These are phyloP conservation scores for Clytia hemisphaerica DNA, from an alignment of 30 jellyfish, hydroid and myxozoan species.

Conservation along the genomic window DNA sequence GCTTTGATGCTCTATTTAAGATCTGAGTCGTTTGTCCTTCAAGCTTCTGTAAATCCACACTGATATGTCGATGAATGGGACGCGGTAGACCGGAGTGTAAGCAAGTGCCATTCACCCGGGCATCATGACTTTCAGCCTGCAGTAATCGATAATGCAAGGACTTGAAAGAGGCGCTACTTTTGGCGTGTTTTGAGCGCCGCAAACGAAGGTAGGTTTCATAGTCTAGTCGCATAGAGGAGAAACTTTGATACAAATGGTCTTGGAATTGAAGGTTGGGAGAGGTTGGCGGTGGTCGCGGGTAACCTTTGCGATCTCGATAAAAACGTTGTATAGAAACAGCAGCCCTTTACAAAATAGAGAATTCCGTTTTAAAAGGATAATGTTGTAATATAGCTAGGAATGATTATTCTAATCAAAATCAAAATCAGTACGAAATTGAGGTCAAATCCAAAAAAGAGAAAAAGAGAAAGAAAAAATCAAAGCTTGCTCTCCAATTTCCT, in stretches of 20 bases:
- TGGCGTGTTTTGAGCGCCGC: slow-evolving; percentile 35
- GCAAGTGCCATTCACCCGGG: background rate
- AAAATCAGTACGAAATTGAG: too few species aligned
- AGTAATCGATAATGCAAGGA: background rate
- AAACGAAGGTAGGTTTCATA: slow-evolving; percentile 54
- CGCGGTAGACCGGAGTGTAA: too few species aligned
- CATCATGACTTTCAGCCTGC: background rate
- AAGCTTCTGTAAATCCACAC: slow-evolving; percentile 23
- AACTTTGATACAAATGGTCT: slow-evolving; percentile 10
- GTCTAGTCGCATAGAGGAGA: slow-evolving; percentile 34
- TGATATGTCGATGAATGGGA: slow-evolving; percentile 6
- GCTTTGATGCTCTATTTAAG: background rate
- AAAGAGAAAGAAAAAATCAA: too few species aligned
- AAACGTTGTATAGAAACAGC: slow-evolving; percentile 71
- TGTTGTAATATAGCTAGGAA: background rate
- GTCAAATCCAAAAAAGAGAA: too few species aligned
- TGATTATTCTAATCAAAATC: background rate
- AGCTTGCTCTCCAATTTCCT: too few species aligned
- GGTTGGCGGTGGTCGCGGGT: slow-evolving; percentile 29
- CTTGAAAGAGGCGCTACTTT: slow-evolving; percentile 1
- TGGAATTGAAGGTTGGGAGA: slow-evolving; percentile 13
- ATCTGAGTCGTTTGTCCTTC: slow-evolving; percentile 33
- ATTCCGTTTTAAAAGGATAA: background rate
- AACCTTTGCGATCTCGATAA: slow-evolving; percentile 54
- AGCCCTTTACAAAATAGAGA: slow-evolving; percentile 49